phyloP scores from a whole-genome alignment of 2,888 invertebrate genomes.

The Dasysyrphus tricinctus region DNA sequence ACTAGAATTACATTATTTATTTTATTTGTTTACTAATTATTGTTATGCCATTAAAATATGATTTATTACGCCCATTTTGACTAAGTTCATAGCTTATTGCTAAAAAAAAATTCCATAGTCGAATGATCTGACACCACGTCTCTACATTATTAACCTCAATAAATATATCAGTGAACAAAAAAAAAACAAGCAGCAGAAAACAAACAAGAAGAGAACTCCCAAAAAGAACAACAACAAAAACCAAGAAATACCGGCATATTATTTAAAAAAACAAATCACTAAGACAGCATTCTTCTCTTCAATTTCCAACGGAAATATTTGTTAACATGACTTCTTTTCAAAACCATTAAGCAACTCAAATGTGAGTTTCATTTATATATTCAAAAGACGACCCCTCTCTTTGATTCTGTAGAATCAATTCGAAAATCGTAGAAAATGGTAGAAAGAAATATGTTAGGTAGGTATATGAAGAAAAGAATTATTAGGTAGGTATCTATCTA shows the following conservation, averaged over 20 bases:
- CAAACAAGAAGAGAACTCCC: neutral
- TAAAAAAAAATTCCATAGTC: neutral
- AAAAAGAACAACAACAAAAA: slow-evolving; percentile 15
- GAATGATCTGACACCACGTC: neutral
- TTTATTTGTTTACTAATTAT: neutral
- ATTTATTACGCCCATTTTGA: neutral
- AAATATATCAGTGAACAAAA: neutral
- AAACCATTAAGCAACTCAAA: neutral
- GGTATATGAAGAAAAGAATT: neutral
- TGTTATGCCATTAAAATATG: neutral
- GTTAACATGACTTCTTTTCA: neutral
- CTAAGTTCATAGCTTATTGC: neutral
- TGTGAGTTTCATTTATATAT: slow-evolving; percentile 12
- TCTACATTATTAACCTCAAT: slow-evolving; percentile 11
- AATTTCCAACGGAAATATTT: slow-evolving; percentile 9
- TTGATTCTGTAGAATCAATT: slow-evolving; percentile 26
- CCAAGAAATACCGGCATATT: slow-evolving; percentile 24
- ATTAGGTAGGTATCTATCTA: slow-evolving; percentile 8
- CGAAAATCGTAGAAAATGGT: slow-evolving; percentile 36
- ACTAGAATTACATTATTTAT: neutral
- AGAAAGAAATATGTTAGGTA: slow-evolving; percentile 10
- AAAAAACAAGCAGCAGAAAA: neutral
- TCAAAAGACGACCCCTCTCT: slow-evolving; percentile 22
- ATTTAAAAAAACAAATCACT: neutral
- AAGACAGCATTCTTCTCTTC: neutral